Conservation (phyloP, 1,140 invertebrate species). For the Pseudomyrmex dendroicus region DNA sequence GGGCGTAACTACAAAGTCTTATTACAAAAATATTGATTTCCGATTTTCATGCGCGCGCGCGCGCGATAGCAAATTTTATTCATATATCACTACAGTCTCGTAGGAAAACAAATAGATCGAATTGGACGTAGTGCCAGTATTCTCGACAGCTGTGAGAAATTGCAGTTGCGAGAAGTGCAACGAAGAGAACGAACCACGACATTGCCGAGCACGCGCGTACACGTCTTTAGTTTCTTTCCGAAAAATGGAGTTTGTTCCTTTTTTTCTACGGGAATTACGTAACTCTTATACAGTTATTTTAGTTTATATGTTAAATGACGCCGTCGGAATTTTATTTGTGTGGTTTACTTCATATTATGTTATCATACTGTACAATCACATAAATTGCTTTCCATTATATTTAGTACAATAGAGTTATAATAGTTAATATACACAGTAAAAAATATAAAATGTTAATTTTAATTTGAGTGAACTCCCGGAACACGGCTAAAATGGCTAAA, state of each 20-base stretch:
- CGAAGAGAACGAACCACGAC: slow-evolving; percentile 25
- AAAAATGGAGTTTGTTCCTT: slow-evolving; percentile 14
- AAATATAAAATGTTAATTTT: too few species aligned
- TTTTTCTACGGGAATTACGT: neutral
- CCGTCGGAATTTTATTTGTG: too few species aligned
- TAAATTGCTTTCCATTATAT: too few species aligned
- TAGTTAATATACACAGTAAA: too few species aligned
- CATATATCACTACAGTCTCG: slow-evolving; percentile 35
- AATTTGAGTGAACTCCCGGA: too few species aligned
- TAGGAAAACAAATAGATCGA: slow-evolving; percentile 40
- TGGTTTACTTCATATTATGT: too few species aligned
- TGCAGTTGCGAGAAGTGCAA: slow-evolving; percentile 38
- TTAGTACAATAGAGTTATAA: too few species aligned
- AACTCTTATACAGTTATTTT: neutral
- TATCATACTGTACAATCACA: too few species aligned
- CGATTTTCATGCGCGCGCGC: slow-evolving; percentile 1
- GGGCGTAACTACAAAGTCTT: neutral
- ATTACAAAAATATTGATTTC: slow-evolving; percentile 14
- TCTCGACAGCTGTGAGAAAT: slow-evolving; percentile 46
- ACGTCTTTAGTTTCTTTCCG: neutral
- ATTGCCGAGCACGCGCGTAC: neutral
- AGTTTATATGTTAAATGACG: too few species aligned
- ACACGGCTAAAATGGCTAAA: too few species aligned
- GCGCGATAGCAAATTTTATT: slow-evolving; percentile 25
- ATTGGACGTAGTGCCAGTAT: slow-evolving; percentile 34